Conservation (phyloP, 1,140 invertebrate genomes). For the Tachypleus tridentatus region DNA sequence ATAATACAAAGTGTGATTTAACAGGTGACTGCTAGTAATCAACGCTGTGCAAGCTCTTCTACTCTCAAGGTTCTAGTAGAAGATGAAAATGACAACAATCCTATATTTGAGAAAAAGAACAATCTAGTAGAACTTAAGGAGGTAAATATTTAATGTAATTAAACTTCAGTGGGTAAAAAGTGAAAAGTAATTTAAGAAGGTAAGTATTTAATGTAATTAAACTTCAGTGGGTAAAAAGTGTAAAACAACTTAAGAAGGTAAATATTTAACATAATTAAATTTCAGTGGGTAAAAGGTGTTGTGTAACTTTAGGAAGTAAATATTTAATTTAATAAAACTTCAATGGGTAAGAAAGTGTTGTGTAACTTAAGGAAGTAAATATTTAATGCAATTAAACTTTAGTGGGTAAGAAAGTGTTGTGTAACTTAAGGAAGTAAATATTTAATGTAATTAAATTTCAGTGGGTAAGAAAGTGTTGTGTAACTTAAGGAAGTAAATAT, state of each 20-base stretch:
- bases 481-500: too few species aligned
- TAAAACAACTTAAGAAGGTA: neutral
- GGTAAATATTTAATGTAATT: conserved; percentile 6
- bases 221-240: too few species aligned
- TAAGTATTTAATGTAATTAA: neutral
- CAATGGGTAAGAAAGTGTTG: neutral
- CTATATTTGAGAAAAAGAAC: conserved; percentile 50
- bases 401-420: conserved; percentile 25
- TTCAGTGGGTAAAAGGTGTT: neutral
- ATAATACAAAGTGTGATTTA: neutral
- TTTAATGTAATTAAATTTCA: neutral
- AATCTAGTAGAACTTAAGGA: conserved; percentile 27
- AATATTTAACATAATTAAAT: conserved; percentile 1
- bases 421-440: conserved; percentile 25
- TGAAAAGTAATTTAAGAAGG: too few species aligned
- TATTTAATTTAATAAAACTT: neutral
- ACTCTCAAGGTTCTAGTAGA: conserved; percentile 24
- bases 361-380: neutral
- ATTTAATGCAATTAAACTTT: too few species aligned
- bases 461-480: too few species aligned
- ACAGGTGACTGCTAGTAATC: conserved; percentile 24
- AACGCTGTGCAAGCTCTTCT: conserved; percentile 23
- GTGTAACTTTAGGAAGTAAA: neutral
- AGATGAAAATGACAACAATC: conserved; percentile 73
- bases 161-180: too few species aligned